These are phyloP conservation scores for Samia ricini DNA, from an alignment of 1,140 invertebrate species.

Conservation along the genomic window DNA sequence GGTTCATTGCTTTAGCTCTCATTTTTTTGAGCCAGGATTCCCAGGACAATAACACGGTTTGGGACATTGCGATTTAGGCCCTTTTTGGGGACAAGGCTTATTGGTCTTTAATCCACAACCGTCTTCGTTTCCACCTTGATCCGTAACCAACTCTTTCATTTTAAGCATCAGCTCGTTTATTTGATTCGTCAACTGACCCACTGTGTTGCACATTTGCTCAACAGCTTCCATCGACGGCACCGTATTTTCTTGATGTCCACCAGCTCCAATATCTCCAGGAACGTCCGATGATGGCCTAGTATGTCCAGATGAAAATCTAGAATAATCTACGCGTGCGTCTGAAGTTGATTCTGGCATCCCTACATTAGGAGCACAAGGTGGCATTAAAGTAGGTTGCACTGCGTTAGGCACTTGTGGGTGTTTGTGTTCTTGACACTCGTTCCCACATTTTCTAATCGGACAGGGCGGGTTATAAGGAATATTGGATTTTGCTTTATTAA, in stretches of 20 bases:
- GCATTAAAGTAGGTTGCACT: neutral
- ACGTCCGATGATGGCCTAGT: conserved; percentile 18
- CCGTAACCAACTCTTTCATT: conserved; percentile 36
- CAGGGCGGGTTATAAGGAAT: conserved; percentile 8
- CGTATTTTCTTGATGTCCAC: neutral
- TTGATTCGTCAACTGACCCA: conserved; percentile 47
- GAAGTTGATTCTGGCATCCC: neutral
- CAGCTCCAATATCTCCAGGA: conserved; percentile 25
- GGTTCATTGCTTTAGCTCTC: neutral
- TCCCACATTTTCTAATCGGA: conserved; percentile 39
- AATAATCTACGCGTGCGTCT: neutral
- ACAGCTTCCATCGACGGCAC: conserved; percentile 33
- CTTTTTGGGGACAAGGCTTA: conserved; percentile 21
- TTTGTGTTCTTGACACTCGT: conserved; percentile 37
- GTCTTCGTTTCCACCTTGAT: conserved; percentile 1
- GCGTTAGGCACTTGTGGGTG: conserved; percentile 21
- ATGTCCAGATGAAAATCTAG: conserved; percentile 26
- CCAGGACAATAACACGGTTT: conserved; percentile 54
- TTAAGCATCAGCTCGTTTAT: conserved; percentile 46
- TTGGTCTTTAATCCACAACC: neutral
- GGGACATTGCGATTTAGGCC: conserved; percentile 27
- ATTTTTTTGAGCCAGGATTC: conserved; percentile 33
- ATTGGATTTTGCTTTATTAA: conserved; percentile 15
- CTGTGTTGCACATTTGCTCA: conserved; percentile 53
- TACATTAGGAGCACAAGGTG: conserved; percentile 7